Evolutionary conservation across 2,888 invertebrate species (phyloP), one percentile per base, ranked within the genome.

Genomic region (Seira musarum): DNA sequence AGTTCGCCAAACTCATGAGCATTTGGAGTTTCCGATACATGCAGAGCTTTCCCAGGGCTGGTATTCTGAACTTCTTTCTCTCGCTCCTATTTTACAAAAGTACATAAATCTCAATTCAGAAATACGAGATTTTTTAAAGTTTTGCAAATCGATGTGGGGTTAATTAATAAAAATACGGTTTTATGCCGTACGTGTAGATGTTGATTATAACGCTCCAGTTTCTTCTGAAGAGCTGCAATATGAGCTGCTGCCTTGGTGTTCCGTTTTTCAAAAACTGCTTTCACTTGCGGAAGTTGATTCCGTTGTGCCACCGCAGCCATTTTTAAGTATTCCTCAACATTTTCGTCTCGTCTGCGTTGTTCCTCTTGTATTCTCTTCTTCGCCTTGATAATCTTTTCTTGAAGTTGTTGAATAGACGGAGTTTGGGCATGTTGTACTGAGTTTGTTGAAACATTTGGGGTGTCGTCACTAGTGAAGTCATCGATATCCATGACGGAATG

Each of bases 241-340:
- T 83, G 83, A 6, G 85, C 84, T 10, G 86, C 86, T 19, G 86
- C 86, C 72, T 86, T 86, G 6, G 86, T 85, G 60, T 86, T 86
- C 46, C 85, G 60, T 65, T 86, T 86, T 71, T 86, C 86, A 82
- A 86, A 86, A 3, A 86, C 65, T 6, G 83, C 83, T 72, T 86
- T 86, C 21, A 86, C 85, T 73, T 85, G 85, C 17, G 86, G 86
- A 17, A 86, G 69, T 65, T 85, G 85, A 76, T 80, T 84, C 3
- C 86, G 75, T 30, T 85, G 86, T 10, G 86, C 85, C 1, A 82
- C 82, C 2, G 86, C 86, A 61, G 86, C 86, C 84, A 85, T 86
- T 79, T 85, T 83, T 67, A 86, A 76, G 78, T 86, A 86, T 67
- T 86, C 86, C 75, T 86, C 86, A 0, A 86, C 86, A 82, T 86